Evolutionary conservation across 2,797 vertebrate genomes (phyloP).

Genomic region (Triplophysa bombifrons): DNA sequence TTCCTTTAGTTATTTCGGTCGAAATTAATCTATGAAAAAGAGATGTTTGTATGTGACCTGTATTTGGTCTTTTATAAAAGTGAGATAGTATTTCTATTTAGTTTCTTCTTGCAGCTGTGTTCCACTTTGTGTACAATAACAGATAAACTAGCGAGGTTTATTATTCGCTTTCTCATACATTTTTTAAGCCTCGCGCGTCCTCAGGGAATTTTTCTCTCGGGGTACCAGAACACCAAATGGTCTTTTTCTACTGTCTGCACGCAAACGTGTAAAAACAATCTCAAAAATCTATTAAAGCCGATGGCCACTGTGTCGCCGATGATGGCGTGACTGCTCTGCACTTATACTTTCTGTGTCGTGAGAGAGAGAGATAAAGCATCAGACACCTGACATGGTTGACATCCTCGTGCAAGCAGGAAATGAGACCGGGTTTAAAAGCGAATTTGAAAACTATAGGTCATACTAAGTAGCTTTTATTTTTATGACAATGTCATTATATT

Average conservation of each 20-base stretch:
- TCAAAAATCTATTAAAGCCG: conserved; percentile 51
- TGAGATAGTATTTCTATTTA: background rate
- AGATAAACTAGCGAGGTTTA: conserved; percentile 20
- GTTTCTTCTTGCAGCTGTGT: background rate
- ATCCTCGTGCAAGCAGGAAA: conserved; percentile 1
- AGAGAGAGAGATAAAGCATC: conserved; percentile 13
- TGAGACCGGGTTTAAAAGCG: background rate
- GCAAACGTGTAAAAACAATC: conserved; percentile 39
- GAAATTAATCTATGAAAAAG: background rate
- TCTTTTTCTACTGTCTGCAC: conserved; percentile 53
- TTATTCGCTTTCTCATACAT: conserved; percentile 41
- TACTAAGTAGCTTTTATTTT: background rate
- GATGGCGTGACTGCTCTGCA: conserved; percentile 55
- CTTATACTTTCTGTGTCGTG: conserved; percentile 23
- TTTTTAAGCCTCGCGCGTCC: conserved; percentile 29
- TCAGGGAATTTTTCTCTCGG: conserved; percentile 49
- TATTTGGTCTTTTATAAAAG: background rate
- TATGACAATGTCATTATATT: background rate
- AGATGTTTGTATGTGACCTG: background rate
- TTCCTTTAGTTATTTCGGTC: too few relatives aligned
- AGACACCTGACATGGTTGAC: conserved; percentile 13
- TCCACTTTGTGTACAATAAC: background rate
- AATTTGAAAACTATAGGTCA: too few relatives aligned
- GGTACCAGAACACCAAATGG: conserved; percentile 51
- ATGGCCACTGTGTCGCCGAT: conserved; percentile 39